A percentile compares a stretch with the other conserved stretches of the same genome.
Evolutionary conservation across 2,113 vertebrate species (phyloP).

Genomic region (Eudyptes chrysolophus): DNA sequence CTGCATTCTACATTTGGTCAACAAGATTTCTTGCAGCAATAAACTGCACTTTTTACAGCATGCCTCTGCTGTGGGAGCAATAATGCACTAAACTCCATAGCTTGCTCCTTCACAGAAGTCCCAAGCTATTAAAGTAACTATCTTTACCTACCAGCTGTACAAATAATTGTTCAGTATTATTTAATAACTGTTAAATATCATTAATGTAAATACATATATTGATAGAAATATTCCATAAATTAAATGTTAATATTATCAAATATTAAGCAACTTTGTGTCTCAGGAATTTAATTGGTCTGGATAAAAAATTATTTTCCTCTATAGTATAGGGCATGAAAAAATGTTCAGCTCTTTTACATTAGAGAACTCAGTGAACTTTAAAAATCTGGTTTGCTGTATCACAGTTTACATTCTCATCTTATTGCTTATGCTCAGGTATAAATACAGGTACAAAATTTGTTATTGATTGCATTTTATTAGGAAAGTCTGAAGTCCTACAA

Average conservation of each 20-base stretch:
- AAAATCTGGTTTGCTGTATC: not conserved
- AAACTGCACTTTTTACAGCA: not conserved
- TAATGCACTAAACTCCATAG: not conserved
- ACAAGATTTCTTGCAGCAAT: conserved; percentile 60
- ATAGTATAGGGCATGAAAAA: not conserved
- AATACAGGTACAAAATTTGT: not conserved
- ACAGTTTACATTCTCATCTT: not conserved
- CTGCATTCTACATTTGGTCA: conserved; percentile 14
- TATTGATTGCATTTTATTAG: not conserved
- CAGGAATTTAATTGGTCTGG: not conserved
- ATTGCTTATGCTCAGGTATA: not conserved
- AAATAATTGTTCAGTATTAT: not conserved
- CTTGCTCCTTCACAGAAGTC: not conserved
- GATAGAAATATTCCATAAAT: not conserved
- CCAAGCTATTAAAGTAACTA: not conserved
- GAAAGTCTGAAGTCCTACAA: not conserved
- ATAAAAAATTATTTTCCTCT: not conserved
- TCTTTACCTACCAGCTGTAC: not conserved
- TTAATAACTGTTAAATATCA: not conserved
- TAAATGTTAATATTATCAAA: not conserved
- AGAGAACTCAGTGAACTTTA: not conserved
- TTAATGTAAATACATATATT: not conserved
- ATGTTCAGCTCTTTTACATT: not conserved
- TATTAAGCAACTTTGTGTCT: not conserved
- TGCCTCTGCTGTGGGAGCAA: not conserved